Evolutionary conservation across 2,888 invertebrate genomes (phyloP), one percentile per base, ranked within the genome.

Genomic region (Anoplius nigerrimus): DNA sequence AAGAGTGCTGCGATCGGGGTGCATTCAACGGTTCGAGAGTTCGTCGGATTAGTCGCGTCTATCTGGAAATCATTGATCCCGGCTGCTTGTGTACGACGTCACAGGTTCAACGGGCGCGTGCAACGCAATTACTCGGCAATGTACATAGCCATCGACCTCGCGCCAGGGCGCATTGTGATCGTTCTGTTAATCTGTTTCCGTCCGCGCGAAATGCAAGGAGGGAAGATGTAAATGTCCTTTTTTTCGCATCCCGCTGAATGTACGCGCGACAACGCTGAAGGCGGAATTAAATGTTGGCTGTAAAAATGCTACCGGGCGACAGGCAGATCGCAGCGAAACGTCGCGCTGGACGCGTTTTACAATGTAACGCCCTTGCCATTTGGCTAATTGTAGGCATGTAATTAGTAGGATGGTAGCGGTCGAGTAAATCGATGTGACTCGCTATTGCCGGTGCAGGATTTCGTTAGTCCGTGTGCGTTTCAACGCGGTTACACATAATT

Each of bases 41-140:
- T 21, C 59, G 45, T 16, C 18, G 2, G 46, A n/a, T 67, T 20
- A 8, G 15, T 16, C 20, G 46, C 2, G 24, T 21, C 27, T 59
- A 55, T 43, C 67, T 61, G 62, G 56, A 68, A 80, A 82, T 82
- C 82, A 82, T 82, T 82, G 82, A 82, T 82, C 79, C 62, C 56
- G 58, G 63, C 66, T 66, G 68, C 57, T 75, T 69, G 66, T 62
- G 60, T 54, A 34, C 62, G 54, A 71, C 79, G 74, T 71, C 74
- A 66, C 45, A 64, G 34, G 52, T 61, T 52, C 57, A 53, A 61
- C 48, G 20, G 55, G 46, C 48, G 16, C 56, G 45, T 58, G 60
- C 79, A 63, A 71, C 73, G 78, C 73, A 75, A 73, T 78, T 75
- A 55, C 61, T 3, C 48, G 48, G 4, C 34, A 34, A 34, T 34